Conservation (phyloP, 2,797 vertebrate genomes). For the Avahi laniger region DNA sequence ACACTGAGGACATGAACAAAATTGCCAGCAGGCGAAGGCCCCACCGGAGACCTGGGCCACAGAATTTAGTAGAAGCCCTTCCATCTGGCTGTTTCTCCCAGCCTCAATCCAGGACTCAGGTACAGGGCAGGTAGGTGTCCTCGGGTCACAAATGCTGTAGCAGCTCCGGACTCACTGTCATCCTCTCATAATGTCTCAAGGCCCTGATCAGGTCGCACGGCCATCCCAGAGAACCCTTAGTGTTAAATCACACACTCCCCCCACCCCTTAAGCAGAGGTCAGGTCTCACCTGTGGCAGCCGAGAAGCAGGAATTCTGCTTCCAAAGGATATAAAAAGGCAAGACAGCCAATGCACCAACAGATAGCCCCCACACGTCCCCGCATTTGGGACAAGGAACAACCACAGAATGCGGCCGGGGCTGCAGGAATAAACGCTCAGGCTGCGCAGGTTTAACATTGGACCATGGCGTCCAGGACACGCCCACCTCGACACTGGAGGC, state of each 20-base stretch:
- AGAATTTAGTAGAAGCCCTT: rapidly evolving
- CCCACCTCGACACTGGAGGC: not conserved
- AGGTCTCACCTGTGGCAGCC: not conserved
- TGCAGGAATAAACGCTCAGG: rapidly evolving
- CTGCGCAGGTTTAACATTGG: not conserved
- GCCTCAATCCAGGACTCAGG: rapidly evolving
- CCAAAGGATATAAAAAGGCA: not conserved
- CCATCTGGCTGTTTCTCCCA: rapidly evolving
- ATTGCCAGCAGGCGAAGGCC: rapidly evolving
- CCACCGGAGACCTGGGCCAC: not conserved
- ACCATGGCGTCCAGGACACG: rapidly evolving
- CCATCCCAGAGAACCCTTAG: not conserved
- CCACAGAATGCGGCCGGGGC: rapidly evolving
- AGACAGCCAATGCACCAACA: not conserved
- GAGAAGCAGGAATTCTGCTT: not conserved
- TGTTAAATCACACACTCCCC: not conserved
- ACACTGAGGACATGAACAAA: not conserved
- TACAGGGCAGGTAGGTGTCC: not conserved
- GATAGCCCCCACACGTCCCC: rapidly evolving
- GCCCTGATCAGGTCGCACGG: not conserved
- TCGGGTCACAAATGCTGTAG: not conserved
- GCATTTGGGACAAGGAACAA: not conserved
- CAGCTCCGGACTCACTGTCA: not conserved
- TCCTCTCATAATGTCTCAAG: not conserved
- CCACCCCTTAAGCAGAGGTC: not conserved